Evolutionary conservation across 2,888 invertebrate species (phyloP).

Genomic region (Lacanobia wlatinum): DNA sequence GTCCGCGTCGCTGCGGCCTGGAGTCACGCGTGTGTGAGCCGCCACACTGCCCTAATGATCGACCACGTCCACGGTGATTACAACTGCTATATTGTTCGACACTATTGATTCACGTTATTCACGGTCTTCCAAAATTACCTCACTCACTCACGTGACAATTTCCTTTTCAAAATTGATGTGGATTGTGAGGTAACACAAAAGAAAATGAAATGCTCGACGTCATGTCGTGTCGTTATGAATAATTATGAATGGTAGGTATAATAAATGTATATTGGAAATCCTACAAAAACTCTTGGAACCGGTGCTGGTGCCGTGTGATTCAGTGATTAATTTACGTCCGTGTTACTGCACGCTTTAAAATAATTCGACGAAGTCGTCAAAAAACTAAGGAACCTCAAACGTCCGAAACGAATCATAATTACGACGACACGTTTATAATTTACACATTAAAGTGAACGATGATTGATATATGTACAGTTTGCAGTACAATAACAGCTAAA

Average conservation of each 20-base stretch:
- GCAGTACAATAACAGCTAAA: conserved; percentile 74
- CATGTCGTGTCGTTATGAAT: conserved; percentile 45
- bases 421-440: conserved; percentile 69
- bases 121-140: conserved; percentile 29
- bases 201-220: conserved; percentile 35
- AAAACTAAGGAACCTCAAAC: conserved; percentile 61
- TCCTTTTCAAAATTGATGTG: conserved; percentile 22
- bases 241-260: conserved; percentile 62
- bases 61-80: conserved; percentile 35
- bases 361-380: conserved; percentile 62
- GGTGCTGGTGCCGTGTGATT: conserved; percentile 61
- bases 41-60: conserved; percentile 65
- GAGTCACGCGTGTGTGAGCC: conserved; percentile 46
- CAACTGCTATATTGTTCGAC: conserved; percentile 41
- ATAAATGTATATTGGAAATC: conserved; percentile 63
- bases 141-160: conserved; percentile 18
- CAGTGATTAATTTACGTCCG: conserved; percentile 67
- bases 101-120: conserved; percentile 44
- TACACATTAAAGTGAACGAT: conserved; percentile 70
- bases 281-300: conserved; percentile 62
- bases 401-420: conserved; percentile 63
- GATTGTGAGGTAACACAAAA: conserved; percentile 36
- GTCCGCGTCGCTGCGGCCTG: conserved; percentile 36
- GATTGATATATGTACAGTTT: conserved; percentile 74
- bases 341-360: conserved; percentile 64